Base-by-base conservation (phyloP, 1,140 invertebrate genomes). In the Contarinia nasturtii region DNA sequence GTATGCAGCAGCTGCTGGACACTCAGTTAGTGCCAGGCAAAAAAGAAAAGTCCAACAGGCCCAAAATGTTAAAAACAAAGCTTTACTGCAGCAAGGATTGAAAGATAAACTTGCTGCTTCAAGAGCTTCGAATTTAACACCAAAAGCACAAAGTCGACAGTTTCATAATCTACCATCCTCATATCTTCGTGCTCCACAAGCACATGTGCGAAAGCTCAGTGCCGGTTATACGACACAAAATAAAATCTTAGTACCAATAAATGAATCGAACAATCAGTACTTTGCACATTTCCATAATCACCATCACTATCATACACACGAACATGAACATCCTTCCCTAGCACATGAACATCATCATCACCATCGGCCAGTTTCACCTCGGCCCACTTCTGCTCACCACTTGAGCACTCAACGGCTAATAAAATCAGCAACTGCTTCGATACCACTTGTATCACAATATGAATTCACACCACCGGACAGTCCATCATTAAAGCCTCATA, bases 1-100 rank as follows among this genome's bases (percentile, higher is more conserved):
- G 78, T 81, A 80, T 69, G 78, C 77, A 56, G 78, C 78, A 55
- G 78, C 77, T 57, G 78, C 77, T n/a, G 55, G 78, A 77, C 59
- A 77, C 77, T 53, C 77, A 75, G 54, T 66, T 80, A 58, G 77
- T 77, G 56, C 77, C 76, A 59, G 78, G 53, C 76, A 79, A 61
- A 77, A 72, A 17, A 68, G 73, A 38, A 68, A 70, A 52, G 59
- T 62, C 44, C 67, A 71, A 52, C 57, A 57, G 15, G 59, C 61
- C 52, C 57, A 63, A 50, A 51, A 54, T 5, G 59, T 60, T 44
- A 69, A 71, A 54, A 70, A 67, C 51, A 68, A 64, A 55, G 57
- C 57, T 49, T 55, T 57, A 58, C 47, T 54, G 47, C 53, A 55
- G 45, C 65, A 65, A 55, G 64, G 61, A 51, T 20, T 43, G 33